phyloP scores from a whole-genome alignment of 2,797 vertebrate species.

The Mionectes olivaceus region DNA sequence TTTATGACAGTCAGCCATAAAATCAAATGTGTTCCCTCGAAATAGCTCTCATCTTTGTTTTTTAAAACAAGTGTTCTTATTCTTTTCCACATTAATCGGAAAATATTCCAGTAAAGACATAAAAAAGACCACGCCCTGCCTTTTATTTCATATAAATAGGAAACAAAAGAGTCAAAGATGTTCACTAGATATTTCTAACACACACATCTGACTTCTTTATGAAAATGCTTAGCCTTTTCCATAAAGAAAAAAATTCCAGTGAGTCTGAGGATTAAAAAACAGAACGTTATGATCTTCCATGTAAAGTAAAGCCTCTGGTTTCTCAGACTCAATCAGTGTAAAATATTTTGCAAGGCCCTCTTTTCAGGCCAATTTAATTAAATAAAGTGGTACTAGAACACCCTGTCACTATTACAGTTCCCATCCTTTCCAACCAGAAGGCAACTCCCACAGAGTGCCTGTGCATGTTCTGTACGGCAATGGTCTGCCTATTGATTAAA shows the following conservation, averaged over 20 bases:
- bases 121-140: neutral
- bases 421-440: constrained; percentile 21
- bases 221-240: neutral
- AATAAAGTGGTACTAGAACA: constrained; percentile 42
- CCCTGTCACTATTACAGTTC: neutral
- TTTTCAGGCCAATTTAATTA: constrained; percentile 53
- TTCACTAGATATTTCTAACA: neutral
- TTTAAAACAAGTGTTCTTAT: neutral
- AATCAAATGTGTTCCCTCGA: constrained; percentile 20
- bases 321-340: neutral
- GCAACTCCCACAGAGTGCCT: constrained; percentile 22
- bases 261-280: neutral
- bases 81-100: constrained; percentile 1
- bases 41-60: constrained; percentile 20
- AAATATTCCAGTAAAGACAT: neutral
- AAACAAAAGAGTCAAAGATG: constrained; percentile 20
- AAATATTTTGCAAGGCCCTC: neutral
- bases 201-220: constrained; percentile 10
- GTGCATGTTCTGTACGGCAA: neutral
- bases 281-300: neutral
- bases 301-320: constrained; percentile 16
- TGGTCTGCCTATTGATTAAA: constrained; percentile 4
- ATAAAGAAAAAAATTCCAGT: neutral
- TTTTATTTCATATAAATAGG: neutral
- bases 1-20: constrained; percentile 25